Conservation (phyloP, 2,797 vertebrate species). For the Hyperoplus lanceolatus region DNA sequence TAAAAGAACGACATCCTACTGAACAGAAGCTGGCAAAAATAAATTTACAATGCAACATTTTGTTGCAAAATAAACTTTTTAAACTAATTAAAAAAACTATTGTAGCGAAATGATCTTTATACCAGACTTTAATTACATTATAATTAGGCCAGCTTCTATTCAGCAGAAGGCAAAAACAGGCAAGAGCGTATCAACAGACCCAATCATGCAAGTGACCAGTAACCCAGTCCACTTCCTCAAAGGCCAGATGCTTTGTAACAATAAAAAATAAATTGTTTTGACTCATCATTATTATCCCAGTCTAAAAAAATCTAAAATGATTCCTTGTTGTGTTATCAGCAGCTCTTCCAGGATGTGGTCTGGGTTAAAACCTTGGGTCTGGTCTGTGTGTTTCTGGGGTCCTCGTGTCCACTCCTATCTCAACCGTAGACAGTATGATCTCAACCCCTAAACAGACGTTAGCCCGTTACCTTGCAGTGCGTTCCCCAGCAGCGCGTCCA, state of each 20-base stretch:
- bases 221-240: constrained; percentile 51
- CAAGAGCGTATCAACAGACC: constrained; percentile 54
- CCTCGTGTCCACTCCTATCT: not conserved
- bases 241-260: not conserved
- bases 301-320: not conserved
- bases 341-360: constrained; percentile 32
- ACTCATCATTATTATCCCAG: not conserved
- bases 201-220: constrained; percentile 72
- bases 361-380: constrained; percentile 23
- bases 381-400: constrained; percentile 16
- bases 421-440: no score
- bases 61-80: not conserved
- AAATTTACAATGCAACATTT: not conserved
- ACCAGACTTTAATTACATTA: not conserved
- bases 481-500: constrained; percentile 95
- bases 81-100: not conserved
- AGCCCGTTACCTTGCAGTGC: constrained; percentile 93
- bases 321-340: not conserved
- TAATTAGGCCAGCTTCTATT: constrained; percentile 65
- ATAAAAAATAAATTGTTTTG: not conserved
- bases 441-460: no score
- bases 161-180: constrained; percentile 68
- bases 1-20: constrained; percentile 50
- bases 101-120: not conserved
- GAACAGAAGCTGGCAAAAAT: constrained; percentile 62